Evolutionary conservation across 2,797 vertebrate genomes (phyloP).

Genomic region (Periophthalmus magnuspinnatus): DNA sequence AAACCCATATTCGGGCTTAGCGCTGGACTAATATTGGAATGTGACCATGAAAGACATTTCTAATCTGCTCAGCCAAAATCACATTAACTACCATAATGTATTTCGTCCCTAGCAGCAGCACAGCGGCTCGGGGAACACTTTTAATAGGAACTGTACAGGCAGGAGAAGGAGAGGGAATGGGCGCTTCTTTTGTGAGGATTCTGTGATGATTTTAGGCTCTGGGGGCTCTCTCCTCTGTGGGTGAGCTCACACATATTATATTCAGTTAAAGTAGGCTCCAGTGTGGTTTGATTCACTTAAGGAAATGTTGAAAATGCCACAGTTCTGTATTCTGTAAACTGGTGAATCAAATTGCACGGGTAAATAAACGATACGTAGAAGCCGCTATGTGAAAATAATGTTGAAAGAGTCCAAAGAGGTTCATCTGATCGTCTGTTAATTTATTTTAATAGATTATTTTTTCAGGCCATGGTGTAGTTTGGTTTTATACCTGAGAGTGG

Average conservation of each 20-base stretch:
- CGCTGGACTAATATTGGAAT: slow-evolving; percentile 77
- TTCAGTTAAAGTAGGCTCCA: not conserved
- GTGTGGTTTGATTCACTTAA: slow-evolving; percentile 8
- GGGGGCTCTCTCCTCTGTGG: slow-evolving; percentile 18
- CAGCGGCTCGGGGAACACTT: slow-evolving; percentile 61
- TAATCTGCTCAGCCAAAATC: slow-evolving; percentile 82
- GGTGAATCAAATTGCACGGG: not conserved
- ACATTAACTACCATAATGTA: slow-evolving; percentile 78
- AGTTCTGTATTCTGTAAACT: not conserved
- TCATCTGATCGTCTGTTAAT: no score
- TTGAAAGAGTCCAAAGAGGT: not conserved
- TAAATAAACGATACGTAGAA: not conserved
- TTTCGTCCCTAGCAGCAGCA: slow-evolving; percentile 71
- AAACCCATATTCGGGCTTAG: slow-evolving; percentile 76
- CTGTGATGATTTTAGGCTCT: slow-evolving; percentile 43
- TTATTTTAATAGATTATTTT: no score
- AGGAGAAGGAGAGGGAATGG: slow-evolving; percentile 27
- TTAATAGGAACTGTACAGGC: slow-evolving; percentile 63
- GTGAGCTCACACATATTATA: slow-evolving; percentile 2
- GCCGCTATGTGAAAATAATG: not conserved
- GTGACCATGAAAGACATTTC: slow-evolving; percentile 81
- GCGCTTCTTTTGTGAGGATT: slow-evolving; percentile 54
- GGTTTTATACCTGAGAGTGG: no score
- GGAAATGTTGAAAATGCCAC: not conserved
- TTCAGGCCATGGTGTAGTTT: no score